Evolutionary conservation across 1,140 invertebrate species (phyloP), one percentile per base, ranked within the genome.

Genomic region (Nylanderia fulva): DNA sequence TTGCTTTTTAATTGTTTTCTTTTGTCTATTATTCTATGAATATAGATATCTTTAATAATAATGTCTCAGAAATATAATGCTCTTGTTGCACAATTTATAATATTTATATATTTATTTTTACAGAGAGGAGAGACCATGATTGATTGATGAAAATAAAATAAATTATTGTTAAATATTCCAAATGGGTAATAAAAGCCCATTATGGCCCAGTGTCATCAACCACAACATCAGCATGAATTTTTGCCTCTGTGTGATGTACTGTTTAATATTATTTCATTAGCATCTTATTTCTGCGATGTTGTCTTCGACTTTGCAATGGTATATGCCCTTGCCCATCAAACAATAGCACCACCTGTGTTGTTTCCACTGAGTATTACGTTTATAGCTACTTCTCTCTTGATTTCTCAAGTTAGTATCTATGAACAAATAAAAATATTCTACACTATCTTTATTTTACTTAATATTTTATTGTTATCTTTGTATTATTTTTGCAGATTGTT

Each of bases 231-330:
- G 86, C 91, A 94, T 75, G 97, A 98, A 95, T 98, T 98, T 93
- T 95, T 98, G 92, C 97, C 97, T 83, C 95, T 98, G 86, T 98
- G 98, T 95, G 98, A 98, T 95, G 97, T 98, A 54, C 95, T 98
- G 8, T 98, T 98, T 95, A 98, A 98, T 94, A 97, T 98, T 92
- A 98, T 98, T 85, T 98, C 98, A 13, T 95, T 98, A 66, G 97
- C 97, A n/a, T 97, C 97, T 2, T 98, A 98, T 93, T 98, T 98
- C 94, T 98, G 98, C 95, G 98, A 98, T 95, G 96, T 98, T 60
- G 97, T 98, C 3, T 98, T 98, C 92, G 98, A 98, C 93, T 95
- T 98, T 45, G 96, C 98, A 54, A 97, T 98, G 95, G 96, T 97
- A 18, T 98, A 98, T 93, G 97, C 97, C 8, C 94, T 98, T 6